These are phyloP conservation scores for Anolis sagrei DNA, from an alignment of 2,113 vertebrate species.

Conservation along the genomic window DNA sequence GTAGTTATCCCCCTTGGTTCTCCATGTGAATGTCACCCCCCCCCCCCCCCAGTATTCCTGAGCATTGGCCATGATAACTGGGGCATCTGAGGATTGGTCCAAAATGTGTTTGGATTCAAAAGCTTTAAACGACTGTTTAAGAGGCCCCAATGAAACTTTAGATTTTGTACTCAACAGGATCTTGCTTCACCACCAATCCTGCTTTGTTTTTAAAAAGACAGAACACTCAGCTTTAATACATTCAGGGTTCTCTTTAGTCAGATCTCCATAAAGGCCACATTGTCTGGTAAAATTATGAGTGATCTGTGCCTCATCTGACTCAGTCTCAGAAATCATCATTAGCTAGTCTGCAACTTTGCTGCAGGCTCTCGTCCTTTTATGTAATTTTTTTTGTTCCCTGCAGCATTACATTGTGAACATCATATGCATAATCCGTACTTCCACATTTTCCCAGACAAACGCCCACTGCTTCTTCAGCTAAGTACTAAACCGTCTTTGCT, in stretches of 20 bases:
- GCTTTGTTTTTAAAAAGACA: neutral
- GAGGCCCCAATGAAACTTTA: too few relatives aligned
- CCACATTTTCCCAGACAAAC: neutral
- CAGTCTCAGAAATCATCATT: rapidly evolving
- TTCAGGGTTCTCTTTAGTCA: neutral
- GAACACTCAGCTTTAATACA: neutral
- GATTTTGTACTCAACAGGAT: too few relatives aligned
- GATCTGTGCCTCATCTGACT: constrained; percentile 7
- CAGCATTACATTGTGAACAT: neutral
- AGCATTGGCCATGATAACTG: too few relatives aligned
- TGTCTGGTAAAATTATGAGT: constrained; percentile 25
- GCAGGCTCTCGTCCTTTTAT: neutral
- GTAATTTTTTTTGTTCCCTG: constrained; percentile 27
- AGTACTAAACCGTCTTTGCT: neutral
- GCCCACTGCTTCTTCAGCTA: neutral
- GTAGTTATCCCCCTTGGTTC: too few relatives aligned
- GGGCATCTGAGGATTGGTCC: too few relatives aligned
- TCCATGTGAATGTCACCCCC: too few relatives aligned
- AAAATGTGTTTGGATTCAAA: too few relatives aligned
- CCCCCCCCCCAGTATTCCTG: too few relatives aligned
- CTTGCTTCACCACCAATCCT: too few relatives aligned
- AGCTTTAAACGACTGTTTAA: too few relatives aligned
- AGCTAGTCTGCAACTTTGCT: rapidly evolving
- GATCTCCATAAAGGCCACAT: neutral
- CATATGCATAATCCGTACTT: neutral